Base-by-base conservation (phyloP, 1,140 invertebrate species). In the Mactra quadrangularis region DNA sequence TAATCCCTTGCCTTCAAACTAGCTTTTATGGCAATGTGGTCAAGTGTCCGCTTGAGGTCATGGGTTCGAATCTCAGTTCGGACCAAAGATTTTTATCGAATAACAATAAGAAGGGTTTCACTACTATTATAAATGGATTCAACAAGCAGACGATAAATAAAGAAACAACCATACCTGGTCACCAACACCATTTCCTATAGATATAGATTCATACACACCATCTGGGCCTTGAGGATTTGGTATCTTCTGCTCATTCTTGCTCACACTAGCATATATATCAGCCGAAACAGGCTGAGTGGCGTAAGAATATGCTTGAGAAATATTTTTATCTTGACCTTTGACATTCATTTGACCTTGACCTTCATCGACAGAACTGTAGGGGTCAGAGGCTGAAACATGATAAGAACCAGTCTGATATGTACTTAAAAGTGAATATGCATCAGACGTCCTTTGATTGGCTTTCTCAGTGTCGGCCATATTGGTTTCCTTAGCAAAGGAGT, bases 161-260 rank as follows among this genome's bases (percentile, higher is more conserved):
- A n/a, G n/a, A n/a, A n/a, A n/a, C n/a, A n/a, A n/a, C n/a, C n/a
- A n/a, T n/a, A n/a, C n/a, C n/a, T n/a, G n/a, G n/a, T n/a, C n/a
- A 19, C 19, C 33, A 6, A 17, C 6, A 41, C 38, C 15, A 15
- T 41, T 11, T 2, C 50, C 60, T 35, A 62, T 19, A 41, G 59
- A 17, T 1, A 78, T 62, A 19, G 76, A 3, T 31, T 78, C 76
- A 47, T 78, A 78, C 0, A 45, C 50, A 41, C 25, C 64, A 55
- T 68, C 64, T 22, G 3, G 15, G 3, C 29, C 3, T 17, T 78
- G 64, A 45, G 15, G 9, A 19, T 38, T 33, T n/a, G 19, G 33
- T 1, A 9, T 29, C 7, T 47, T n/a, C 27, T 41, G 38, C 22
- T 22, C 33, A 33, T 27, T n/a, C 55, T 68, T 78, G n/a, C 57